Percentiles rank a stretch among this genome's conserved stretches.
These are phyloP conservation scores for Drosophila gunungcola DNA, from an alignment of 1,140 invertebrate species.

Conservation along the genomic window DNA sequence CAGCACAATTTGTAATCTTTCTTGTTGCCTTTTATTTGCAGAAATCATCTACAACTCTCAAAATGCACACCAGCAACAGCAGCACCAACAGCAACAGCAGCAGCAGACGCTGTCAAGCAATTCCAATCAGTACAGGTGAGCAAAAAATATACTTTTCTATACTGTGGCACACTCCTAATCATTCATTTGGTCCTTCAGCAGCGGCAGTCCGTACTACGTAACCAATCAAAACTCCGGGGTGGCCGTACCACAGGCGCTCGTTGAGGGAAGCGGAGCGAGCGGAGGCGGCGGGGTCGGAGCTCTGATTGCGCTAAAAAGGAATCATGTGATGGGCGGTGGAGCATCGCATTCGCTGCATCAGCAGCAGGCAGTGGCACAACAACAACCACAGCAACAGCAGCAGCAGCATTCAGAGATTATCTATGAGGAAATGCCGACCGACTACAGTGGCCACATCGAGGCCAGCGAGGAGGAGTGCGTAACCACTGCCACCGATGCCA, in stretches of 20 bases:
- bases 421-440: constrained; percentile 79
- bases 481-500: constrained; percentile 53
- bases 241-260: constrained; percentile 51
- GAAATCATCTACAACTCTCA: constrained; percentile 83
- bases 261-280: constrained; percentile 50
- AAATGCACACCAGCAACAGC: constrained; percentile 78
- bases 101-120: constrained; percentile 69
- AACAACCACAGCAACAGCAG: constrained; percentile 63
- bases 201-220: constrained; percentile 79
- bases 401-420: constrained; percentile 80
- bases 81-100: constrained; percentile 54
- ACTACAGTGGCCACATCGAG: constrained; percentile 82
- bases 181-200: constrained; percentile 26
- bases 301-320: constrained; percentile 77
- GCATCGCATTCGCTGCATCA: constrained; percentile 65
- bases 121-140: constrained; percentile 83
- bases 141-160: background rate
- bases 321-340: constrained; percentile 75
- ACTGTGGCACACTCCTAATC: background rate
- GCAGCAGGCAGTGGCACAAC: constrained; percentile 55
- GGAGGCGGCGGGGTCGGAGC: constrained; percentile 66
- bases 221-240: constrained; percentile 76
- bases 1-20: background rate
- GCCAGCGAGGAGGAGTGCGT: constrained; percentile 74
- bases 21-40: constrained; percentile 24